A percentile compares a stretch with the other conserved stretches of the same genome.
Conservation (phyloP, 2,888 invertebrate species). For the Stomorhina lunata region DNA sequence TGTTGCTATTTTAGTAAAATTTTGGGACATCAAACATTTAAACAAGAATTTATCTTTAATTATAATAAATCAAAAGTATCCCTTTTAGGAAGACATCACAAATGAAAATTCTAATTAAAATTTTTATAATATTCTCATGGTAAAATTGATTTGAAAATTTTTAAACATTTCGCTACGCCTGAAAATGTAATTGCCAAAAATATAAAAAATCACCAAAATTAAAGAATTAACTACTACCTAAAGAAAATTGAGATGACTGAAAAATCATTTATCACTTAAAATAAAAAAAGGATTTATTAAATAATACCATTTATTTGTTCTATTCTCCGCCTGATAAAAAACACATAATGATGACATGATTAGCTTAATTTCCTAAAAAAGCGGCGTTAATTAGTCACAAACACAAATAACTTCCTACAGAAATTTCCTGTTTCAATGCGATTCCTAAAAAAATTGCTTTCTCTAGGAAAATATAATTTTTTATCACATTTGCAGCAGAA, state of each 20-base stretch:
- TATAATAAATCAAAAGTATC: no score
- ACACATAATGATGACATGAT: conserved; percentile 9
- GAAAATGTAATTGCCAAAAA: neutral
- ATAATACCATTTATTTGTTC: neutral
- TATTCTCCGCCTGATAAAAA: neutral
- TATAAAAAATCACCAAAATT: neutral
- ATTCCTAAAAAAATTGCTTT: neutral
- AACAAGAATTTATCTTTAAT: no score
- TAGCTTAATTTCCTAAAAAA: conserved; percentile 5
- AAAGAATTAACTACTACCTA: no score
- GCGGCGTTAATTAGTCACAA: conserved; percentile 37
- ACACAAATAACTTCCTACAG: neutral
- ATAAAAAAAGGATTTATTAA: neutral
- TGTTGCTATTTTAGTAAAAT: no score
- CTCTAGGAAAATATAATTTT: neutral
- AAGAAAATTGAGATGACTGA: neutral
- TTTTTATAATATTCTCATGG: no score
- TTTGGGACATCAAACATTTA: no score
- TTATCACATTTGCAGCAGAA: conserved; percentile 57
- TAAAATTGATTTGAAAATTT: no score
- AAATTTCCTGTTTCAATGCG: conserved; percentile 3
- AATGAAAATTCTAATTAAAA: no score
- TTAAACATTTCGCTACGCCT: neutral
- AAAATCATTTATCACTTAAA: conserved; percentile 6
- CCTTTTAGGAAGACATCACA: no score